Percentiles rank a stretch among this genome's conserved stretches.
These are phyloP conservation scores for Lepisosteus oculatus DNA, from an alignment of 2,113 vertebrate species.

Conservation along the genomic window DNA sequence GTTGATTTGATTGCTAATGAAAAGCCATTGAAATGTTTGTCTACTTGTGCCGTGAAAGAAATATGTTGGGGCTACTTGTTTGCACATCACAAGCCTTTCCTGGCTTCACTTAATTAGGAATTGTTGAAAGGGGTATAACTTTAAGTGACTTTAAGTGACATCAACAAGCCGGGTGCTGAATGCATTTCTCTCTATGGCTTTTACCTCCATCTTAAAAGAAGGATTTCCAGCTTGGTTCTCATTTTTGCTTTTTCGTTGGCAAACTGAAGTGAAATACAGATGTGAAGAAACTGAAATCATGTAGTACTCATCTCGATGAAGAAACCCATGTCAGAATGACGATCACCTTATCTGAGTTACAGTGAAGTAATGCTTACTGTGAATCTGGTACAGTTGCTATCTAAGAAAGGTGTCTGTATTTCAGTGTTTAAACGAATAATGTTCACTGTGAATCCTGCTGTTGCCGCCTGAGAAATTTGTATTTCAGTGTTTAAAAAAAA, in stretches of 20 bases:
- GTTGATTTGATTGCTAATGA: slow-evolving; percentile 89
- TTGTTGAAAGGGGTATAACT: slow-evolving; percentile 62
- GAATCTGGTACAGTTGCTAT: too few relatives aligned
- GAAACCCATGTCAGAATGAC: background rate
- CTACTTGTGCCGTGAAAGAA: slow-evolving; percentile 61
- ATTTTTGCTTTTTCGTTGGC: background rate
- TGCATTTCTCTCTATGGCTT: slow-evolving; percentile 11
- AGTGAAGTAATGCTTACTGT: too few relatives aligned
- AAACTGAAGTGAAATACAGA: background rate
- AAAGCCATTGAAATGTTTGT: slow-evolving; percentile 84
- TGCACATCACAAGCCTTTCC: slow-evolving; percentile 62
- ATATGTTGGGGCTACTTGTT: slow-evolving; percentile 69
- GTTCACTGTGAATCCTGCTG: too few relatives aligned
- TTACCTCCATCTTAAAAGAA: background rate
- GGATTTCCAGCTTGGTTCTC: background rate
- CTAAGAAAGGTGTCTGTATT: too few relatives aligned
- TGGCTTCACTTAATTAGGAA: slow-evolving; percentile 63
- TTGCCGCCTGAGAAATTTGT: too few relatives aligned
- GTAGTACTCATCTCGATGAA: background rate
- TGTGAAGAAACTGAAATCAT: background rate
- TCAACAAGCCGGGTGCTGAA: slow-evolving; percentile 39
- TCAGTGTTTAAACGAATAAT: too few relatives aligned
- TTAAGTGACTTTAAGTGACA: slow-evolving; percentile 40
- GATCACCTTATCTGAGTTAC: background rate
- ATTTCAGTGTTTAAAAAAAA: too few relatives aligned